Evolutionary conservation across 2,888 invertebrate species (phyloP), one percentile per base, ranked within the genome.

Genomic region (Boloria euphrosyne): DNA sequence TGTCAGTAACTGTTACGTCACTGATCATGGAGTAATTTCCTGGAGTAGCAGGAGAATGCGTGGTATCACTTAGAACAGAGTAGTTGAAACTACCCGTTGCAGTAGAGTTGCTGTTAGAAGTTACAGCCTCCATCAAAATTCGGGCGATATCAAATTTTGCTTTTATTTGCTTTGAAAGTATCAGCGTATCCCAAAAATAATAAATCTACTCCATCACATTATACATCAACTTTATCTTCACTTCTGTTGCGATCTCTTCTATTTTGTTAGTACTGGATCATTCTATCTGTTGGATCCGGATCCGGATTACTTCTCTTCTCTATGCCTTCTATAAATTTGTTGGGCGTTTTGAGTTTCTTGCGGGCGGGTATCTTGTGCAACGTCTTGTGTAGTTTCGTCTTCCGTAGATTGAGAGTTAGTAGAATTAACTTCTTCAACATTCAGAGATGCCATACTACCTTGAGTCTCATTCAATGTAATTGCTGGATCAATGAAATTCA

Each of bases 91-190:
- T 68, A 57, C 64, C 64, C 54, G 70, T 54, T 64, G 66, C 66
- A 66, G 66, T 62, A 61, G 66, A 62, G 63, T 70, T 64, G 17
- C 44, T 58, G 58, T 58, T 58, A 54, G 54, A 54, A 65, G 60
- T 66, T 67, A 68, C 68, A 65, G 71, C 71, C 44, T 67, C 70
- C 70, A 70, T 72, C 66, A 72, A 67, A 67, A 72, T 68, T 70
- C 65, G 52, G 61, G 72, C 54, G 54, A 54, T 54, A 72, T 22
- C 22, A 22, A 22, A 22, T 22, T 22, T 22, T 22, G 22, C 22
- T 22, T 22, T 22, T 22, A 22, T 22, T 22, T 22, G 3, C 3
- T 22, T 22, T 22, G 22, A 22, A 22, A 22, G 22, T 22, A 22
- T 22, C 22, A 22, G 22, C 22, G 22, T 22, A 22, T 22, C 22